Evolutionary conservation across 2,113 vertebrate genomes (phyloP).

Genomic region (Hippopotamus amphibius): DNA sequence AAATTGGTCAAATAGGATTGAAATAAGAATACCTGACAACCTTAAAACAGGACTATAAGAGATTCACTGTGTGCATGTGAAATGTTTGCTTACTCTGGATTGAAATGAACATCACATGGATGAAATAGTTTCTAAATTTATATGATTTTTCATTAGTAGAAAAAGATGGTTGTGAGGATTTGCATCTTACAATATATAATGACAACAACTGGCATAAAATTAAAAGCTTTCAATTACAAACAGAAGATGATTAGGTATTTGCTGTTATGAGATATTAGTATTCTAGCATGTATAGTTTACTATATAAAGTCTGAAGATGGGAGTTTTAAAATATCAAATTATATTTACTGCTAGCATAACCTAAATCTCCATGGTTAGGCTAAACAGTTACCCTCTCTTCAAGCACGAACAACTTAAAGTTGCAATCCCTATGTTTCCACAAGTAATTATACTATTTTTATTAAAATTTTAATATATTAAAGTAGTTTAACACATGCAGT

Average conservation of each 20-base stretch:
- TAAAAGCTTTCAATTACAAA: constrained; percentile 71
- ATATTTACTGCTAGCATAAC: constrained; percentile 30
- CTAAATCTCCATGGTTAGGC: not conserved
- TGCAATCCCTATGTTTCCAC: not conserved
- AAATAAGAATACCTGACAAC: constrained; percentile 68
- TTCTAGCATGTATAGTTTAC: constrained; percentile 50
- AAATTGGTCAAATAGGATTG: constrained; percentile 76
- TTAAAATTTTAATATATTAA: constrained; percentile 42
- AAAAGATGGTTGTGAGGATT: constrained; percentile 47
- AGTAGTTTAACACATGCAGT: not conserved
- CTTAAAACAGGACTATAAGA: constrained; percentile 64
- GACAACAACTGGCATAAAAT: constrained; percentile 62
- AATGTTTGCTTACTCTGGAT: constrained; percentile 54
- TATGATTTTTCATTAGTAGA: constrained; percentile 68
- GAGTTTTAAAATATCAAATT: constrained; percentile 47
- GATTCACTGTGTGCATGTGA: constrained; percentile 41
- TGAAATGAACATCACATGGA: constrained; percentile 57
- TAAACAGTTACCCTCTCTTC: not conserved
- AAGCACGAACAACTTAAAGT: constrained; percentile 32
- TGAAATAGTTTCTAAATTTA: constrained; percentile 71
- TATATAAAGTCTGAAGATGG: not conserved
- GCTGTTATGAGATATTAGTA: constrained; percentile 51
- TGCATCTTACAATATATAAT: constrained; percentile 53
- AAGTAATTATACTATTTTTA: constrained; percentile 36
- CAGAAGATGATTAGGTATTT: constrained; percentile 60